phyloP scores from a whole-genome alignment of 2,888 invertebrate genomes.

The Harpagoxenus sublaevis region DNA sequence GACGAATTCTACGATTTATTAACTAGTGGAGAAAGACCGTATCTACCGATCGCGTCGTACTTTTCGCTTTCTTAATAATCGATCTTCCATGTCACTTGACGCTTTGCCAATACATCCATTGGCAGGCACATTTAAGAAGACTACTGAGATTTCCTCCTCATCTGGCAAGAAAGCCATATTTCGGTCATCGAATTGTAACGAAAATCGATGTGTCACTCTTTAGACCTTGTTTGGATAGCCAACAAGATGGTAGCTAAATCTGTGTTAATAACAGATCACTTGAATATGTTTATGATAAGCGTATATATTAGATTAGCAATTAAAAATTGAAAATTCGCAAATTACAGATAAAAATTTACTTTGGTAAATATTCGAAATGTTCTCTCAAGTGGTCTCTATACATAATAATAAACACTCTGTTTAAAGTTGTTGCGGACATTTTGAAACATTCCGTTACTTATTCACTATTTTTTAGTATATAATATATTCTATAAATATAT shows the following conservation, averaged over 20 bases:
- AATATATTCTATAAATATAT: neutral
- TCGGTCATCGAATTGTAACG: neutral
- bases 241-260: neutral
- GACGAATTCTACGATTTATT: conserved; percentile 30
- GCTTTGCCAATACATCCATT: neutral
- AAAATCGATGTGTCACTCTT: neutral
- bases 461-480: no score
- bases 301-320: neutral
- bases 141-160: neutral
- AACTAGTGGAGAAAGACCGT: neutral
- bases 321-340: no score
- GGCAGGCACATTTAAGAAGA: conserved; percentile 7
- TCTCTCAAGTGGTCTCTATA: no score
- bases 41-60: neutral
- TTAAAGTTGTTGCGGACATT: no score
- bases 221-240: neutral
- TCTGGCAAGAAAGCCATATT: neutral
- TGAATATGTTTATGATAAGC: neutral
- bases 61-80: conserved; percentile 26
- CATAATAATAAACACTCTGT: no score
- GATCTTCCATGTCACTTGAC: neutral
- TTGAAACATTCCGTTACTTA: no score
- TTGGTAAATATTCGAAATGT: no score
- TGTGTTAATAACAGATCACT: neutral
- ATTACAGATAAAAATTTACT: no score